A percentile compares a stretch with the other conserved stretches of the same genome.
phyloP scores from a whole-genome alignment of 2,888 invertebrate species.

The Pycnomerus fuliginosus region DNA sequence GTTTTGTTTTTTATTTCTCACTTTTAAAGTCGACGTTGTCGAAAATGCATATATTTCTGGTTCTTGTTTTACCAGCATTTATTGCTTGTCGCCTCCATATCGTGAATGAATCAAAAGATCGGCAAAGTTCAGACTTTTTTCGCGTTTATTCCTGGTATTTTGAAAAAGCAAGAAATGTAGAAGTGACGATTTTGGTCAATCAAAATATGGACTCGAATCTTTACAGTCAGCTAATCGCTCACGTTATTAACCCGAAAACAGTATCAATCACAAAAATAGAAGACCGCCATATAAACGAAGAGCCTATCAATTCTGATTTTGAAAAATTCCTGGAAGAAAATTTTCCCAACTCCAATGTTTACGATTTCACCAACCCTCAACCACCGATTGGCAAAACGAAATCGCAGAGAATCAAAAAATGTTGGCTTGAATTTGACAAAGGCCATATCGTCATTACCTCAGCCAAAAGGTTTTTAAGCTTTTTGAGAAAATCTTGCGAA shows the following conservation, averaged over 20 bases:
- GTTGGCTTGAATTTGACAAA: not conserved
- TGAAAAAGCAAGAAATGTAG: not conserved
- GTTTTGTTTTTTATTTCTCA: too few species aligned
- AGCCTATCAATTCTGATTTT: slow-evolving; percentile 1
- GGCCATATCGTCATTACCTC: slow-evolving; percentile 1
- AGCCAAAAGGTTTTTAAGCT: not conserved
- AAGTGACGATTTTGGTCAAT: not conserved
- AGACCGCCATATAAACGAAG: slow-evolving; percentile 4
- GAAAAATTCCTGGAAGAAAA: slow-evolving; percentile 3
- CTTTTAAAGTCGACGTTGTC: too few species aligned
- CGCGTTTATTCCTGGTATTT: slow-evolving; percentile 3
- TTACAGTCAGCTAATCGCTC: not conserved
- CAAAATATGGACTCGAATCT: not conserved
- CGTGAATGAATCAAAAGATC: too few species aligned
- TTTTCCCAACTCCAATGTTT: slow-evolving; percentile 8
- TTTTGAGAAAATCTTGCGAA: slow-evolving; percentile 5
- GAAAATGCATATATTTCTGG: too few species aligned
- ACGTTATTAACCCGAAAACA: not conserved
- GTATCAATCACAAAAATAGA: not conserved
- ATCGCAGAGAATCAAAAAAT: not conserved
- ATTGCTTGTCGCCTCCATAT: too few species aligned
- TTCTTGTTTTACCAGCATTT: too few species aligned
- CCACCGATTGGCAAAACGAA: not conserved
- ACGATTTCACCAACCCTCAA: slow-evolving; percentile 7
- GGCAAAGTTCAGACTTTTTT: slow-evolving; percentile 4